Evolutionary conservation across 1,140 invertebrate species (phyloP).

Genomic region (Vollenhovia emeryi): DNA sequence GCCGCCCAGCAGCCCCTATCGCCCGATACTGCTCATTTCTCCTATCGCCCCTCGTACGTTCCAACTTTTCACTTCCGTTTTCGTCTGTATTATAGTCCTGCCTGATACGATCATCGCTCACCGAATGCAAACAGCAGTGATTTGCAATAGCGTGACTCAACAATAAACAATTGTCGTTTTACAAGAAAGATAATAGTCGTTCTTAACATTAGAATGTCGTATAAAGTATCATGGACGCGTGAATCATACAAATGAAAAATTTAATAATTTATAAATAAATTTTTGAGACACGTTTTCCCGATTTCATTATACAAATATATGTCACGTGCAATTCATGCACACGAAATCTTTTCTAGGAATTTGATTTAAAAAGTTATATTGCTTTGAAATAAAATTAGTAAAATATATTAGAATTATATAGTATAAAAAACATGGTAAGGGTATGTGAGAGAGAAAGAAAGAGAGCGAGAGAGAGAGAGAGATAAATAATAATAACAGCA

Average conservation of each 20-base stretch:
- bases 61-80: slow-evolving; percentile 66
- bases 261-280: neutral
- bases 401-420: neutral
- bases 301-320: neutral
- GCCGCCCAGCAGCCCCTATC: slow-evolving; percentile 72
- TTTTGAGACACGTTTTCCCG: neutral
- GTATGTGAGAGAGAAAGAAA: neutral
- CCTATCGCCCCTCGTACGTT: slow-evolving; percentile 50
- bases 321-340: neutral
- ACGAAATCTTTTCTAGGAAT: neutral
- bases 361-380: neutral
- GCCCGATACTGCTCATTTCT: slow-evolving; percentile 75
- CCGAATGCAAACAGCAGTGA: slow-evolving; percentile 63
- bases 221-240: neutral
- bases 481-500: slow-evolving; percentile 40
- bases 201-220: neutral
- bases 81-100: slow-evolving; percentile 58
- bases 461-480: neutral
- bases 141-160: neutral
- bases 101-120: slow-evolving; percentile 66
- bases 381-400: neutral
- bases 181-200: neutral
- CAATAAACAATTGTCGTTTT: neutral
- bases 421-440: neutral
- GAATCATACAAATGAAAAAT: neutral